Conservation (phyloP, 2,797 vertebrate genomes). For the Lagocephalus sceleratus region DNA sequence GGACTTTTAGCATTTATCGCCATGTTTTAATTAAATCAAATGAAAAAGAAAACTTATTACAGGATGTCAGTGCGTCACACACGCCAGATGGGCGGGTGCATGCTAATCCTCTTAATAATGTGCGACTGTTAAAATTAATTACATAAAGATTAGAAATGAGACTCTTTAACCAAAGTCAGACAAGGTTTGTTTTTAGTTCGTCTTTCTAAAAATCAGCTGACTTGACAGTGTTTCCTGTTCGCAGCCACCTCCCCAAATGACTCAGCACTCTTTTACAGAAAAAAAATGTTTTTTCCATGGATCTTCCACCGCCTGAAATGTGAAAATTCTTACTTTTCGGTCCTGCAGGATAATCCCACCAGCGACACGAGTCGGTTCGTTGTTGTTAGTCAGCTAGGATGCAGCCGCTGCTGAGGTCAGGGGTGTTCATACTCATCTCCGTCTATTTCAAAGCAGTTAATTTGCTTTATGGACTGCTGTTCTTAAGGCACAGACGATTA, state of each 20-base stretch:
- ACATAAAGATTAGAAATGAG: not conserved
- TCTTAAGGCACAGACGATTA: not conserved
- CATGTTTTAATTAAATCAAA: not conserved
- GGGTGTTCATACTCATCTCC: no score
- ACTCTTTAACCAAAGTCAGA: not conserved
- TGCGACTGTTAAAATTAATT: not conserved
- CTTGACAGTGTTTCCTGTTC: no score
- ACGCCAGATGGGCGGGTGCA: not conserved
- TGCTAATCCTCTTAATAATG: not conserved
- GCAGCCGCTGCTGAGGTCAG: no score
- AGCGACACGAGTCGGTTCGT: no score
- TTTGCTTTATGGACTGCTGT: not conserved
- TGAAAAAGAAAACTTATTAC: not conserved
- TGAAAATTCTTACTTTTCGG: no score
- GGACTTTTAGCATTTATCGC: not conserved
- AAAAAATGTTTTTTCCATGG: no score
- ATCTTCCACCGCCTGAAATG: no score
- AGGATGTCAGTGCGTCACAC: not conserved
- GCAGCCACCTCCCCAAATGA: slow-evolving; percentile 5
- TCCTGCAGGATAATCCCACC: no score
- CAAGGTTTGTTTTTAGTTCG: not conserved
- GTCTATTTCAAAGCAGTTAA: no score
- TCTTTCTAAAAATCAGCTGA: not conserved
- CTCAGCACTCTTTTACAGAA: slow-evolving; percentile 7
- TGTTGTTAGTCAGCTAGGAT: no score